A percentile compares a stretch with the other conserved stretches of the same genome.
Conservation (phyloP, 2,888 invertebrate species). For the Steromphala cineraria region DNA sequence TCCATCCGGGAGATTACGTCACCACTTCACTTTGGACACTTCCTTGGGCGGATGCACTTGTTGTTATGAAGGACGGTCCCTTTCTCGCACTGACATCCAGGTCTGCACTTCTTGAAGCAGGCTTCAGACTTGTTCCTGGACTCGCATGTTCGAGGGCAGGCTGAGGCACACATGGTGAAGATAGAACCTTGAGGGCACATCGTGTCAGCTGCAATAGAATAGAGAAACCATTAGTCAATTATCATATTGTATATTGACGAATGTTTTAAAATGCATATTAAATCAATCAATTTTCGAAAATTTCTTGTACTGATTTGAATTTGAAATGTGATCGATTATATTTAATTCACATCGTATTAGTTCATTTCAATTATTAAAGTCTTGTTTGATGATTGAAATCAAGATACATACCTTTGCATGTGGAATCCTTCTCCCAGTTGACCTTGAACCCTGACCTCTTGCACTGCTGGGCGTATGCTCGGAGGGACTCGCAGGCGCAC, state of each 20-base stretch:
- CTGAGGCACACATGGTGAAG: conserved; percentile 59
- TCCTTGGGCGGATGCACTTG: conserved; percentile 54
- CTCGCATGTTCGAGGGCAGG: conserved; percentile 63
- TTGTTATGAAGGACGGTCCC: conserved; percentile 59
- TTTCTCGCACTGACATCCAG: conserved; percentile 60
- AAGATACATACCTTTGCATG: conserved; percentile 46
- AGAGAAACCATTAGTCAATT: conserved; percentile 16
- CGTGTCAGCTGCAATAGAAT: conserved; percentile 40
- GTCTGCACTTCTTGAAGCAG: conserved; percentile 57
- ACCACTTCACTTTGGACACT: conserved; percentile 44
- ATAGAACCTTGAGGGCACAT: conserved; percentile 60
- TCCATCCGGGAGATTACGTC: no score
- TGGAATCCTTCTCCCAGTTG: conserved; percentile 36
- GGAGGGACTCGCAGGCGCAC: conserved; percentile 93
- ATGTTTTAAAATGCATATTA: neutral
- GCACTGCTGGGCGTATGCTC: conserved; percentile 92
- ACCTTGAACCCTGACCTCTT: conserved; percentile 82
- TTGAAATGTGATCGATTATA: neutral
- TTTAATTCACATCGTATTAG: neutral
- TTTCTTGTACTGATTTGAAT: neutral
- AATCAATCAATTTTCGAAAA: neutral
- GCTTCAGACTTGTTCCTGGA: conserved; percentile 49
- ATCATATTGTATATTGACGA: neutral
- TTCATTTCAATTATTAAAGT: neutral
- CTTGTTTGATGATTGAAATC: neutral